Percentiles rank a stretch among this genome's conserved stretches.
Conservation (phyloP, 2,888 invertebrate species). For the Coecobrya sp. region DNA sequence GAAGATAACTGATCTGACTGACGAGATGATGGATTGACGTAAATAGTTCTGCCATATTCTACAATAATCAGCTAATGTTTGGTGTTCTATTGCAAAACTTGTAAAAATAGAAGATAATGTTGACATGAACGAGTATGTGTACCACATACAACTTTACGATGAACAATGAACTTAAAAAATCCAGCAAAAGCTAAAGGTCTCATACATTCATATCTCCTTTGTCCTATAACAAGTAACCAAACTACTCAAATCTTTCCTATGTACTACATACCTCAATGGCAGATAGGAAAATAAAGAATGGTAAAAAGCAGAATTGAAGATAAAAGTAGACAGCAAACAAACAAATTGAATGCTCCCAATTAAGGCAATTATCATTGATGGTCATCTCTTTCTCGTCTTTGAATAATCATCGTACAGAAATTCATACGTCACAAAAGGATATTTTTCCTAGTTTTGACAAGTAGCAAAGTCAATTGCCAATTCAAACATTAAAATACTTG, state of each 20-base stretch:
- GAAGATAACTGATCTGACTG: constrained; percentile 1
- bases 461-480: constrained; percentile 36
- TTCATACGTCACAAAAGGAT: neutral
- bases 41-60: constrained; percentile 2
- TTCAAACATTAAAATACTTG: neutral
- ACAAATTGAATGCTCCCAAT: constrained; percentile 72
- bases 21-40: constrained; percentile 52
- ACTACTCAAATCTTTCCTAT: too few relatives aligned
- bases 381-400: constrained; percentile 72
- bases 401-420: neutral
- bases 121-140: neutral
- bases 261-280: too few relatives aligned
- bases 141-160: neutral
- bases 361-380: constrained; percentile 77
- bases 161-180: neutral
- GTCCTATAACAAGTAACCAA: too few relatives aligned
- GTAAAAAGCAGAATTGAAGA: neutral
- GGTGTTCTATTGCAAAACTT: neutral
- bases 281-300: neutral
- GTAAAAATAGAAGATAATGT: neutral
- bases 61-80: constrained; percentile 3
- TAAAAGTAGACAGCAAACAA: constrained; percentile 62
- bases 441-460: constrained; percentile 47
- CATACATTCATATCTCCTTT: too few relatives aligned
- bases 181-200: neutral